These are phyloP conservation scores for Globicephala melas DNA, from an alignment of 2,113 vertebrate genomes.

Conservation along the genomic window DNA sequence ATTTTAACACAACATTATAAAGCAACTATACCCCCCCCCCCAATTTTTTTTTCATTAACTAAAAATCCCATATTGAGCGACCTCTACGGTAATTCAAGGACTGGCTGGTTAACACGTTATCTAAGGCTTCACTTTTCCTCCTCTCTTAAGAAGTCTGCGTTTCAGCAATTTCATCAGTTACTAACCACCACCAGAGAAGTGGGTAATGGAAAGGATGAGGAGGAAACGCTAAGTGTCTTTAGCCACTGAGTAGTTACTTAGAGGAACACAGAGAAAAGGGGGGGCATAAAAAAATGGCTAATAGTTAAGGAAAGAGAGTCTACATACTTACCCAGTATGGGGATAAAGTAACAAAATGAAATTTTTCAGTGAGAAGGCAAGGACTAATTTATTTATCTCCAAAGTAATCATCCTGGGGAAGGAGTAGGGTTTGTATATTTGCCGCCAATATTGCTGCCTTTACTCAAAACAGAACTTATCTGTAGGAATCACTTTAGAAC, in stretches of 20 bases:
- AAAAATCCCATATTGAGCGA: background rate
- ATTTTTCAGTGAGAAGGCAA: background rate
- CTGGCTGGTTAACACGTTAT: background rate
- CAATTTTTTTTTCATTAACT: background rate
- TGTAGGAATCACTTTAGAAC: background rate
- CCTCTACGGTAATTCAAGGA: background rate
- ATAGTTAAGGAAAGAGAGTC: background rate
- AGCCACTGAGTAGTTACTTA: background rate
- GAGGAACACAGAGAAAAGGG: background rate
- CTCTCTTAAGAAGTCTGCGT: background rate
- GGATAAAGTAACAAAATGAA: background rate
- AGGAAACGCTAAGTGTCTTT: background rate
- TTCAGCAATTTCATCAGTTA: conserved; percentile 16
- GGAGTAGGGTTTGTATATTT: background rate
- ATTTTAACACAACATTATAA: no score
- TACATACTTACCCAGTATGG: background rate
- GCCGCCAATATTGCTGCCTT: background rate
- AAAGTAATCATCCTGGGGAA: background rate
- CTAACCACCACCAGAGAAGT: background rate
- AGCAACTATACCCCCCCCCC: no score
- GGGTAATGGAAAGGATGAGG: background rate
- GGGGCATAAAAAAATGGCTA: background rate
- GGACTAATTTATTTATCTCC: background rate
- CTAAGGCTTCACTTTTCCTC: background rate
- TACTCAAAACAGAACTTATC: background rate